Base-by-base conservation (phyloP, 2,797 vertebrate genomes). In the Danionella dracula region DNA sequence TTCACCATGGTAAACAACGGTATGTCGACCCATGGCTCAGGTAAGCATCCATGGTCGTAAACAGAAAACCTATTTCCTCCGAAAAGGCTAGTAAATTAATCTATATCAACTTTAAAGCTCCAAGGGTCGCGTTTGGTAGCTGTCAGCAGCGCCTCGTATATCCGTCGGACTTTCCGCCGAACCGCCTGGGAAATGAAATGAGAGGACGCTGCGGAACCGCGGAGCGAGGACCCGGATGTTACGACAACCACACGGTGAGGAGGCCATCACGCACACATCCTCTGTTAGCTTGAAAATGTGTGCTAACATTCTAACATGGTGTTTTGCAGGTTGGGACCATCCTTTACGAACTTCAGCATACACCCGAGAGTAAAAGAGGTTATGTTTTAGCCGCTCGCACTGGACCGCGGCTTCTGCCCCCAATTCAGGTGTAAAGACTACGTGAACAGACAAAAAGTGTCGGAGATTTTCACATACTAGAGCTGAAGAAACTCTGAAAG, bases 331-430 rank as follows among this genome's bases (percentile, higher is more conserved):
- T 68, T 32, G 79, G 66, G 57, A 86, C 79, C 49, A 78, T 92
- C 6, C 0, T 77, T 1, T 75, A 89, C 55, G 59, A 81, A 4
- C 5, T 85, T 1, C 38, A 84, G 64, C 89, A 61, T 45, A 90
- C 20, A 12, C 90, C 91, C 0, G 71, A 60, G 34, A 94, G 91
- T 78, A 89, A 20, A 20, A 92, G 72, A 72, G 93, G 93, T 4
- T 94, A 93, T 0, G 16, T 63, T 15, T 12, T 93, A 37, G 88
- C 85, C 77, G 91, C 91, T 0, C 89, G 93, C 69, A 94, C 91
- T 4, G 71, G 87, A 1, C 20, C 34, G 0, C 87, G 91, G 0
- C 93, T 92, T 73, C 56, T 65, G 0, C 41, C 76, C 13, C 9
- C 32, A 5, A 12, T 49, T 11, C 62, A 83, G 81, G 86, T 85